Evolutionary conservation across 2,113 vertebrate species (phyloP).

Genomic region (Strigops habroptila): DNA sequence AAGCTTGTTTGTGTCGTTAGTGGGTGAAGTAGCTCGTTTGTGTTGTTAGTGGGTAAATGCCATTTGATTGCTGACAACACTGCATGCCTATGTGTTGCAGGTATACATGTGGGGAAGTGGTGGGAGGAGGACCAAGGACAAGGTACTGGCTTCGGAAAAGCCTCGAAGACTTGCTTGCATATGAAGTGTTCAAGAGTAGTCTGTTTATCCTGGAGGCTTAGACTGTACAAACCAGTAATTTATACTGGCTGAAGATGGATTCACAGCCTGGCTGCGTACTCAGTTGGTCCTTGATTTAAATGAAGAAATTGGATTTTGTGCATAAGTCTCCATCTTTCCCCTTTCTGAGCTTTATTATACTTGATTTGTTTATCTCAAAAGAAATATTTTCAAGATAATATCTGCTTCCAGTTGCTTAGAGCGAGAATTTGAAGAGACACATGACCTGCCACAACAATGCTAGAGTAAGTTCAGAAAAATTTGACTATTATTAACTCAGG

Average conservation of each 20-base stretch:
- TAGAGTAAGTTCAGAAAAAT: conserved; percentile 6
- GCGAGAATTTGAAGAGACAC: background rate
- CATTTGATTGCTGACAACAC: background rate
- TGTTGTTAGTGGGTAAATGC: background rate
- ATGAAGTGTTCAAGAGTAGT: conserved; percentile 17
- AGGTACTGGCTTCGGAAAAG: conserved; percentile 8
- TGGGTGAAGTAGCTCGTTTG: background rate
- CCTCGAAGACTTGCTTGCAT: conserved; percentile 28
- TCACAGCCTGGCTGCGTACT: background rate
- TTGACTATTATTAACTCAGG: background rate
- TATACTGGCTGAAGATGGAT: conserved; percentile 36
- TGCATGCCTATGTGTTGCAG: background rate
- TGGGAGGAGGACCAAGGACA: background rate
- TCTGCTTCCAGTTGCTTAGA: conserved; percentile 36
- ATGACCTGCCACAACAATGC: background rate
- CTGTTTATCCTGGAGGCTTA: conserved; percentile 59
- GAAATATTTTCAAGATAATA: conserved; percentile 10
- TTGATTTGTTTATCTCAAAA: conserved; percentile 63
- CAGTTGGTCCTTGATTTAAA: conserved; percentile 46
- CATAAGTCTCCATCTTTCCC: background rate
- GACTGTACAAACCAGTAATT: conserved; percentile 48
- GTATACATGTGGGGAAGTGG: background rate
- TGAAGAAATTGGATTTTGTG: conserved; percentile 42
- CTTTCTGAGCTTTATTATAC: conserved; percentile 43
- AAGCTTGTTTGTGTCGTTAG: background rate